Conservation (phyloP, 2,113 vertebrate genomes). For the Embiotoca jacksoni region DNA sequence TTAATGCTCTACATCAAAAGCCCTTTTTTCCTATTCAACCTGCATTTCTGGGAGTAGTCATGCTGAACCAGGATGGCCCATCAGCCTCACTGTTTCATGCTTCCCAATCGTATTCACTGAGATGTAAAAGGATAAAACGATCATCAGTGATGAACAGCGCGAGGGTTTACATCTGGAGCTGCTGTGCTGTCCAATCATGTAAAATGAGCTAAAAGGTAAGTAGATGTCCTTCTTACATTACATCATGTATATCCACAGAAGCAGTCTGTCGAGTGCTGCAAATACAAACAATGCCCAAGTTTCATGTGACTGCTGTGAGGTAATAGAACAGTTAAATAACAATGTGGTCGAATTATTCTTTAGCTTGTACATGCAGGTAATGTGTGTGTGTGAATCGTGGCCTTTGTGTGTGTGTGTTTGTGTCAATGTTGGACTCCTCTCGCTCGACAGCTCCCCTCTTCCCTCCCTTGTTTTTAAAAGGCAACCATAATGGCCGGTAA, state of each 20-base stretch:
- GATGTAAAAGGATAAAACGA: conserved; percentile 69
- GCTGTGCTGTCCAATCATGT: conserved; percentile 87
- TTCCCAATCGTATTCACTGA: conserved; percentile 49
- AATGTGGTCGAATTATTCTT: neutral
- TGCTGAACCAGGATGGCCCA: conserved; percentile 68
- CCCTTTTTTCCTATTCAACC: conserved; percentile 68
- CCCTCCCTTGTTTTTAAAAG: conserved; percentile 85
- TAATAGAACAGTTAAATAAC: conserved; percentile 7
- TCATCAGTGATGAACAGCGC: conserved; percentile 64
- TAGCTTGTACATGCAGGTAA: conserved; percentile 27
- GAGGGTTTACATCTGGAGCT: conserved; percentile 33
- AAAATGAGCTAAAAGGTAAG: conserved; percentile 89
- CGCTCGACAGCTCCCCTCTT: conserved; percentile 76
- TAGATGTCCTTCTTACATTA: conserved; percentile 51
- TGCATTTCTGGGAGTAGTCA: conserved; percentile 64
- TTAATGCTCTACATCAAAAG: conserved; percentile 85
- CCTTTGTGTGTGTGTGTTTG: conserved; percentile 52
- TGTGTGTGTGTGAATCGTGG: conserved; percentile 5
- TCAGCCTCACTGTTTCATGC: conserved; percentile 20
- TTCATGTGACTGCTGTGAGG: neutral
- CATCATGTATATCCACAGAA: conserved; percentile 3
- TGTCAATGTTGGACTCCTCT: conserved; percentile 70
- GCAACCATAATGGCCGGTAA: conserved; percentile 90
- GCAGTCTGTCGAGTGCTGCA: neutral
- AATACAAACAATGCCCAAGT: conserved; percentile 65